Evolutionary conservation across 2,797 vertebrate species (phyloP), one percentile per base, ranked within the genome.

Genomic region (Poecilia picta): DNA sequence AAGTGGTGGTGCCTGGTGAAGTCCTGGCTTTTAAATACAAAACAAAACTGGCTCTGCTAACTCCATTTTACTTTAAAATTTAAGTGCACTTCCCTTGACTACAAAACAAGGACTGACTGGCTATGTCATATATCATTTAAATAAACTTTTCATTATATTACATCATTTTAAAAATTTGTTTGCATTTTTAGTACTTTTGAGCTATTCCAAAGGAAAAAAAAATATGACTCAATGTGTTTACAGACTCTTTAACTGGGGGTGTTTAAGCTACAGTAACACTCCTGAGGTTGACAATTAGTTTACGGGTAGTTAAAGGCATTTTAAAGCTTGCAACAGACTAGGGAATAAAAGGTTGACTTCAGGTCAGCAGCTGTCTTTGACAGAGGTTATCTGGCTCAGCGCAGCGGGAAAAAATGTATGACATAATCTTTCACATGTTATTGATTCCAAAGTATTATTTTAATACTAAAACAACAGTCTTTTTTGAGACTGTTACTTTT

Each of bases 211-310:
- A 55, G 31, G 78, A 28, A 57, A 57, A 28, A 57, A 57, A 53
- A 75, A 75, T 20, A 5, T 4, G 80, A 80, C 64, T 62, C 53
- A 36, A 28, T 55, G 33, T 53, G 36, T 76, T 75, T 77, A 74
- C 31, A 62, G 47, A 28, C 31, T 49, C 49, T 81, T 73, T n/a
- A 18, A 41, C 45, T 62, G 25, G 72, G 28, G 28, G 25, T 76
- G 71, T 71, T 66, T 45, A 64, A 59, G 15, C n/a, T 73, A 31
- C 51, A 62, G 33, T 74, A 55, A 73, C 77, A 83, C 80, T 81
- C 51, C 79, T 74, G 74, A 51, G 64, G 80, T 82, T 78, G 77
- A 68, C 71, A 41, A 41, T 78, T 71, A 75, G 75, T 81, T 76
- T 64, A 0, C 45, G 62, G 81, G 59, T 23, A 68, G 76, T 46